Evolutionary conservation across 53 echinoderm and acorn worm species (phyloP), one percentile per base, ranked within the genome.

Genomic region (Antedon mediterranea): DNA sequence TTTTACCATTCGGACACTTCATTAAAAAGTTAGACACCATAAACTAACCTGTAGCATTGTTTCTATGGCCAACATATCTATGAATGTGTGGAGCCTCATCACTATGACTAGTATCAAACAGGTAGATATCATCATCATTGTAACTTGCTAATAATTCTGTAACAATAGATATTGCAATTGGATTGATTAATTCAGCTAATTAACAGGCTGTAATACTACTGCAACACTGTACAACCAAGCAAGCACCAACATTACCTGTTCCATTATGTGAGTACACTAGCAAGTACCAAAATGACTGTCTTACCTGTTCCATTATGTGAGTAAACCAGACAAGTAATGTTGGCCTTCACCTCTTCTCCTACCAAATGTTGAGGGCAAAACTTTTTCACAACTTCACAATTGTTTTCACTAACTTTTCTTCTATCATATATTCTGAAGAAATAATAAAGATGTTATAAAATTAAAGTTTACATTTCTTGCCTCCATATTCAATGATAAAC

Each of bases 101-200:
- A 33, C 92, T 92, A 71, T 98, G 98, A 27, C 71, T 82, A 76
- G 86, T 98, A 79, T 98, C 92, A 86, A 98, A 98, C 76, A 98
- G 77, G 42, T 98, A 98, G 72, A 98, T 92, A 32, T 98, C 98
- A 44, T 98, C 98, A 82, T 98, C 98, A 15, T 98, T 98, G 85
- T 92, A 98, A 74, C 98, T 98, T 32, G 92, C 98, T 30, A 98
- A 75, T 34, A 98, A 84, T 82, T 98, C 98, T 93, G 75, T 18
- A 71, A 44, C 81, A 43, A 43, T 75, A 34, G 0, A 80, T 29
- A 78, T 0, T 20, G 81, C 75, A 37, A 57, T 8, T 15, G 57
- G 9, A 15, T 8, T 8, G 3, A 57, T 11, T 57, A 11, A 57
- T 8, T 57, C n/a, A n/a, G n/a, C n/a, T n/a, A n/a, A n/a, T n/a